Percentiles rank a stretch among this genome's conserved stretches.
Evolutionary conservation across 2,113 vertebrate genomes (phyloP).

Genomic region (Microcebus murinus): DNA sequence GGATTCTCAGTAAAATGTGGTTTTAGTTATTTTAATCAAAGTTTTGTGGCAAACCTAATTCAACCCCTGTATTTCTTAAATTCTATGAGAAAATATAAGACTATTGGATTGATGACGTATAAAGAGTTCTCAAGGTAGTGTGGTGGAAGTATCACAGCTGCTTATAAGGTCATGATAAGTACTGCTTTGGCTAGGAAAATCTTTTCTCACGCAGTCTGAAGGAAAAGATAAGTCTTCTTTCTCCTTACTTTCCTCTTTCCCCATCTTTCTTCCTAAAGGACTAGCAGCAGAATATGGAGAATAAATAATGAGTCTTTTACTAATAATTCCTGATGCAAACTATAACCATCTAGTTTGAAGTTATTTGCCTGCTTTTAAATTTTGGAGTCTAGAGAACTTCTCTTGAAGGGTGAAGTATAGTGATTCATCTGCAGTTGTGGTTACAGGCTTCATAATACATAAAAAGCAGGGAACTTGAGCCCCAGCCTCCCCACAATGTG

Average conservation of each 20-base stretch:
- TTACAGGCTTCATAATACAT: neutral
- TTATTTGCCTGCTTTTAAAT: conserved; percentile 20
- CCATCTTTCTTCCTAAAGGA: neutral
- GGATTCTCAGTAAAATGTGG: conserved; percentile 40
- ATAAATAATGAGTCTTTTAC: neutral
- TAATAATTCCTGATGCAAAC: conserved; percentile 11
- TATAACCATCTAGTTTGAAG: neutral
- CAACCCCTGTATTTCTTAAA: neutral
- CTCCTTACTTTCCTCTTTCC: neutral
- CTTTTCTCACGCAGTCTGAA: neutral
- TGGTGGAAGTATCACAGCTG: neutral
- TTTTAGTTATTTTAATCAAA: conserved; percentile 16
- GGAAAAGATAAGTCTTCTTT: neutral
- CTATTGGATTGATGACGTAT: neutral
- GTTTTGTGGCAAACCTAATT: conserved; percentile 24
- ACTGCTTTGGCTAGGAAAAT: neutral
- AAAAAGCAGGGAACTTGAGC: neutral
- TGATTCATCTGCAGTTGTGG: neutral
- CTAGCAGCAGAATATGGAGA: conserved; percentile 22
- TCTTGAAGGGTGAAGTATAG: neutral
- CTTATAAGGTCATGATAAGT: neutral
- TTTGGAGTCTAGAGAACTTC: conserved; percentile 15
- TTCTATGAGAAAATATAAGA: neutral
- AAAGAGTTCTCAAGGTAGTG: neutral
- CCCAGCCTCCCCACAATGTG: neutral